phyloP scores from a whole-genome alignment of 1,140 invertebrate genomes.

The Melipona quadrifasciata region DNA sequence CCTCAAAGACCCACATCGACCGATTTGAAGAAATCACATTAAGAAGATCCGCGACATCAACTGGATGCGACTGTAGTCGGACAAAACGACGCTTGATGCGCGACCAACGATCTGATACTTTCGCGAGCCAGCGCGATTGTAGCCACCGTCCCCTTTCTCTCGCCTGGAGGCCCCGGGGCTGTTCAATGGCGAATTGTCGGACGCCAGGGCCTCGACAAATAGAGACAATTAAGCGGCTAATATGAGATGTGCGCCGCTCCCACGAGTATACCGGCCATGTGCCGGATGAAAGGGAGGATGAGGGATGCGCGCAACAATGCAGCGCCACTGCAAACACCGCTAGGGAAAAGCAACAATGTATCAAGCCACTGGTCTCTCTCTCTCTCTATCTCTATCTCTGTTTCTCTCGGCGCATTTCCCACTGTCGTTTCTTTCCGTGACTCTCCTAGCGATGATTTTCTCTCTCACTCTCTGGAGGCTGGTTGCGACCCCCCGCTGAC shows the following conservation, averaged over 20 bases:
- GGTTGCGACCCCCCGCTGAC: no score
- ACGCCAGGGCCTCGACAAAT: constrained; percentile 70
- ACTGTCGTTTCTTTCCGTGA: background rate
- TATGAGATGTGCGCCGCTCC: constrained; percentile 67
- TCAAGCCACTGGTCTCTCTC: constrained; percentile 20
- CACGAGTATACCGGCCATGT: constrained; percentile 36
- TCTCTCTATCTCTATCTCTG: background rate
- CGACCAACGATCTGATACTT: background rate
- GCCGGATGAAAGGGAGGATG: constrained; percentile 33
- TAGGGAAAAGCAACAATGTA: constrained; percentile 71
- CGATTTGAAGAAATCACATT: no score
- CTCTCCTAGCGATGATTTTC: background rate
- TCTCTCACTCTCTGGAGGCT: no score
- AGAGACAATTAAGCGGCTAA: constrained; percentile 74
- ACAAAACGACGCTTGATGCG: no score
- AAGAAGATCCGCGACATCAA: no score
- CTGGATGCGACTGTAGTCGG: no score
- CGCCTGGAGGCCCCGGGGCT: constrained; percentile 28
- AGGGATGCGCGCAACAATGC: constrained; percentile 56
- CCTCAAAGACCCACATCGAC: no score
- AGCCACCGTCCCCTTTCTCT: background rate
- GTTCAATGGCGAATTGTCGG: constrained; percentile 52
- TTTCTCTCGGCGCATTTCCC: no score
- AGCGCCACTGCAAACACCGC: constrained; percentile 61
- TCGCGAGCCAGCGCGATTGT: no score